These are phyloP conservation scores for Ceyx margarethae DNA, from an alignment of 2,113 vertebrate species.

Conservation along the genomic window DNA sequence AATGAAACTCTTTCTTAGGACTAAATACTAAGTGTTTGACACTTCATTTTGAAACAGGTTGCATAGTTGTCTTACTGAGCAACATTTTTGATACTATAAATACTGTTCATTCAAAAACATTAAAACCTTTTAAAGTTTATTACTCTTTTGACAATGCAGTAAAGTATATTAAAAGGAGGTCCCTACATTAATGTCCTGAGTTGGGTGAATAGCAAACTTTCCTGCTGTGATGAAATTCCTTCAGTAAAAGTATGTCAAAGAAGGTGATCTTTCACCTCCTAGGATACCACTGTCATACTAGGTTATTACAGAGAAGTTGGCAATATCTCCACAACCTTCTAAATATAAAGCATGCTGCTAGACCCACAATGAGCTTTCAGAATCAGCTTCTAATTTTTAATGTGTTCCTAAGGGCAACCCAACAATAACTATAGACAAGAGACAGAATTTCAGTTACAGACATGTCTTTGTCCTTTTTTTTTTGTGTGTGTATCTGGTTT, in stretches of 20 bases:
- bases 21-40: not conserved
- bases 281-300: not conserved
- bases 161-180: not conserved
- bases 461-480: not conserved
- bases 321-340: not conserved
- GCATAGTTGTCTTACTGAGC: not conserved
- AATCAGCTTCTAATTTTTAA: not conserved
- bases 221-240: not conserved
- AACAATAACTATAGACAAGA: not conserved
- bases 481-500: not conserved
- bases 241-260: not conserved
- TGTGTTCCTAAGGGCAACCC: not conserved
- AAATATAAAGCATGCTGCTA: not conserved
- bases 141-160: not conserved
- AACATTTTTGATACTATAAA: not conserved
- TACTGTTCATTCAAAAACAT: not conserved
- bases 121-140: conserved; percentile 12
- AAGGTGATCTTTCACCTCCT: not conserved
- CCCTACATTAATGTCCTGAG: fast-evolving
- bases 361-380: not conserved
- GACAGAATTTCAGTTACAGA: not conserved
- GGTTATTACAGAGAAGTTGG: not conserved
- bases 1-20: not conserved
- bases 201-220: not conserved
- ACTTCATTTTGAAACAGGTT: not conserved